Conservation (phyloP, 2,113 vertebrate genomes). For the Blennius ocellaris region DNA sequence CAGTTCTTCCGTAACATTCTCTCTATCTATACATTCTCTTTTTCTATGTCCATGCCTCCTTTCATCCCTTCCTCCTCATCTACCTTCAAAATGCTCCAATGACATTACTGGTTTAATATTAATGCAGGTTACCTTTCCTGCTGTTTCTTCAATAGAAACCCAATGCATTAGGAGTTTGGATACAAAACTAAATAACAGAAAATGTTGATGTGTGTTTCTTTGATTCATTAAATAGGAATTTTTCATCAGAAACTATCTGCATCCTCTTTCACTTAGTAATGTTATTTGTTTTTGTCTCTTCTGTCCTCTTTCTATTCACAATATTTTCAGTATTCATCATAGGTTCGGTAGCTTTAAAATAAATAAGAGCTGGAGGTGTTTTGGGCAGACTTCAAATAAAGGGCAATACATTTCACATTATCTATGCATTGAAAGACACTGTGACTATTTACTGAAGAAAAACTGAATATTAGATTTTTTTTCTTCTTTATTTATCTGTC, state of each 20-base stretch:
- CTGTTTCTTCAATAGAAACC: slow-evolving; percentile 36
- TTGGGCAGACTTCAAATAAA: no score
- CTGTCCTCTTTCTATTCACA: background rate
- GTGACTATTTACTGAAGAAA: no score
- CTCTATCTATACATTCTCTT: no score
- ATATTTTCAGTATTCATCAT: background rate
- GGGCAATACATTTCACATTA: background rate
- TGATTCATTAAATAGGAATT: no score
- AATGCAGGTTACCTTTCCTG: slow-evolving; percentile 38
- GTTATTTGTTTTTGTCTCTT: no score
- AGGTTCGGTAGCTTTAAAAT: background rate
- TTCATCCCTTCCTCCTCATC: background rate
- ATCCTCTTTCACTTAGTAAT: no score
- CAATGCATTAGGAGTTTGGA: slow-evolving; percentile 25
- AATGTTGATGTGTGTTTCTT: no score
- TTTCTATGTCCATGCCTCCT: background rate
- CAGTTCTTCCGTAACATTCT: background rate
- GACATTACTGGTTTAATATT: slow-evolving; percentile 28
- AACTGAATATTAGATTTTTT: no score
- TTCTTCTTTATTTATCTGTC: no score
- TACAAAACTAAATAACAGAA: background rate
- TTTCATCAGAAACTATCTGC: no score
- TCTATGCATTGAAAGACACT: no score
- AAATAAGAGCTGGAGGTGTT: background rate
- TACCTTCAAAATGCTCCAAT: slow-evolving; percentile 33